A percentile compares a stretch with the other conserved stretches of the same genome.
phyloP scores from a whole-genome alignment of 2,888 invertebrate genomes.

The Neuroscelio doddi region DNA sequence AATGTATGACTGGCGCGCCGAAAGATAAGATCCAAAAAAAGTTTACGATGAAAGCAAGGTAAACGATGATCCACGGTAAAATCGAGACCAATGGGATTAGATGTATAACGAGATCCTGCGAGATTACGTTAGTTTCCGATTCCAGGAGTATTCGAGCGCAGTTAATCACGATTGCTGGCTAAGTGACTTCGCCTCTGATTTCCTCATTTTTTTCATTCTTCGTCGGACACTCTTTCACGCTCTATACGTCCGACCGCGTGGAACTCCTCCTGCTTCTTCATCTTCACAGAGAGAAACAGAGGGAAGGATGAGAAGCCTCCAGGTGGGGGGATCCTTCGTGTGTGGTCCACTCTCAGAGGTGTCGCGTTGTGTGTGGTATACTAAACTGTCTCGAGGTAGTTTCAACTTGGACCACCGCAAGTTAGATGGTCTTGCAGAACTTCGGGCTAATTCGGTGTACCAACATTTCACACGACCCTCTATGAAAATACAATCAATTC shows the following conservation, averaged over 20 bases:
- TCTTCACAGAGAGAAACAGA: slow-evolving; percentile 32
- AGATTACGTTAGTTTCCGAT: not conserved
- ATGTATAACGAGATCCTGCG: slow-evolving; percentile 4
- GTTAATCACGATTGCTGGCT: slow-evolving; percentile 10
- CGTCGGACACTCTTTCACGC: not conserved
- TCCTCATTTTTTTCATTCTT: slow-evolving; percentile 3
- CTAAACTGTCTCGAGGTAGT: slow-evolving; percentile 63
- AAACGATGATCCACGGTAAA: not conserved
- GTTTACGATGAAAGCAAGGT: not conserved
- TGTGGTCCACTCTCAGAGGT: slow-evolving; percentile 69
- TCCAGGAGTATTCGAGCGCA: not conserved
- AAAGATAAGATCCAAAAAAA: slow-evolving; percentile 5
- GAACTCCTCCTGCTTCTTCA: slow-evolving; percentile 10
- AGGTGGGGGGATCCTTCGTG: slow-evolving; percentile 64
- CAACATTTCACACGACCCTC: not conserved
- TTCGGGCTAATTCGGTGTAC: not conserved
- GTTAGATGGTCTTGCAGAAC: slow-evolving; percentile 14
- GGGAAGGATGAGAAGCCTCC: slow-evolving; percentile 38
- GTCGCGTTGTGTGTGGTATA: slow-evolving; percentile 71
- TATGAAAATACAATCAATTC: too few relatives aligned
- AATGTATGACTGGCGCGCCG: not conserved
- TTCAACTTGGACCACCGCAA: slow-evolving; percentile 52
- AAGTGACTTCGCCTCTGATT: slow-evolving; percentile 5
- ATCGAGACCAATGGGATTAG: slow-evolving; percentile 10
- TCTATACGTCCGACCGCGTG: not conserved